phyloP scores from a whole-genome alignment of 2,888 invertebrate species.

The Philopedon plagiatum region DNA sequence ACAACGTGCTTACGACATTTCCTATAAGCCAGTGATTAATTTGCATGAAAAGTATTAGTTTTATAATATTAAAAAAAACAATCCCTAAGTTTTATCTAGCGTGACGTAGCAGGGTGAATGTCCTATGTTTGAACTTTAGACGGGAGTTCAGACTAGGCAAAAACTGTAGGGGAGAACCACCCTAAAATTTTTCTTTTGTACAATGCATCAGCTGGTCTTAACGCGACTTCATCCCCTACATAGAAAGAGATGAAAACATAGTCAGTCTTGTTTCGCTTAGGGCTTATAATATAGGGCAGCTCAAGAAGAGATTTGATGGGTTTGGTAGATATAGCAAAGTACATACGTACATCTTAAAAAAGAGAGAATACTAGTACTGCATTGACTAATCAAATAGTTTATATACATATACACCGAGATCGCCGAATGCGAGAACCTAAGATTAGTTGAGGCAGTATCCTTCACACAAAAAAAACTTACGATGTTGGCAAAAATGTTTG shows the following conservation, averaged over 20 bases:
- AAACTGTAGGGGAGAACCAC: constrained; percentile 53
- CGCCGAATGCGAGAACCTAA: too few species aligned
- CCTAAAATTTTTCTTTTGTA: constrained; percentile 56
- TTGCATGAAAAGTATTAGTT: constrained; percentile 33
- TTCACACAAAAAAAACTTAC: too few species aligned
- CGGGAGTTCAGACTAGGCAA: constrained; percentile 55
- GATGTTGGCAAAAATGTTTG: too few species aligned
- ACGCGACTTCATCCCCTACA: constrained; percentile 48
- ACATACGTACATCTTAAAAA: too few species aligned
- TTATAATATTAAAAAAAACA: constrained; percentile 16
- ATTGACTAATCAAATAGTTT: too few species aligned
- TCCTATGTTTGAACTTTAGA: constrained; percentile 53
- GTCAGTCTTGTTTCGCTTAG: constrained; percentile 5
- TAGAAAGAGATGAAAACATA: constrained; percentile 9
- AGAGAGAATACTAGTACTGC: too few species aligned
- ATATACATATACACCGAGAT: too few species aligned
- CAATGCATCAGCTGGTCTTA: constrained; percentile 57
- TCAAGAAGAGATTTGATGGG: background rate
- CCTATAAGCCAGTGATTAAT: constrained; percentile 11
- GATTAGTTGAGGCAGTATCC: too few species aligned
- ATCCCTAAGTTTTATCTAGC: constrained; percentile 22
- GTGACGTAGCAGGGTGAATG: constrained; percentile 55
- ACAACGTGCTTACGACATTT: background rate
- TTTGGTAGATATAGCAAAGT: too few species aligned
- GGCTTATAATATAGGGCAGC: background rate